Evolutionary conservation across 1,140 invertebrate species (phyloP), one percentile per base, ranked within the genome.

Genomic region (Bombus sylvicola): DNA sequence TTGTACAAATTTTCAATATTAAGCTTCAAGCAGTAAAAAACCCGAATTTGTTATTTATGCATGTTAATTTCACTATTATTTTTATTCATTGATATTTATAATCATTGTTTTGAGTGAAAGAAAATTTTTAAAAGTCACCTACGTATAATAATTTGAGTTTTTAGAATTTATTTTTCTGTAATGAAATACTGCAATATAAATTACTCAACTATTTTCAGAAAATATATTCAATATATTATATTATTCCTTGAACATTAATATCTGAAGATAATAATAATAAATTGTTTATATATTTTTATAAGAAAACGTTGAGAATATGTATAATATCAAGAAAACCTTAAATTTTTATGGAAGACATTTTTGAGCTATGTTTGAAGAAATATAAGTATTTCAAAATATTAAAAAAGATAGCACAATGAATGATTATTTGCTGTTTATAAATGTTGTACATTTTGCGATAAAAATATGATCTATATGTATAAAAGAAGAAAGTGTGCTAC

Each of bases 291-390:
- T 53, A 53, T 66, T 73, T 57, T 18, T 64, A 53, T 43, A 86
- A 72, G 37, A 86, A 57, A 39, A 83, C 28, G 47, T 64, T n/a
- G 37, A 72, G 6, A 71, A 57, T 68, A 22, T 53, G 47, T 53
- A 53, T 72, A 43, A 75, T 69, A 5, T 31, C 59, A 57, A 64
- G 62, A 64, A 82, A 53, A 53, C 47, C 18, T 53, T 53, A 53
- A 39, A 64, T 76, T 83, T 76, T 57, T 69, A 57, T 78, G 81
- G 81, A 83, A 83, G 81, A 83, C 81, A 83, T 57, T 66, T 41
- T 78, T 68, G 62, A 83, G 47, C 43, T 41, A 75, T 66, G 22
- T n/a, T 66, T 43, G 34, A 64, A 74, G 4, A 69, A 57, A 72
- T 53, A 39, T 2, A 31, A 28, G 1, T 75, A 34, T 74, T 62